These are phyloP conservation scores for Egretta garzetta DNA, from an alignment of 2,113 vertebrate genomes.

Conservation along the genomic window DNA sequence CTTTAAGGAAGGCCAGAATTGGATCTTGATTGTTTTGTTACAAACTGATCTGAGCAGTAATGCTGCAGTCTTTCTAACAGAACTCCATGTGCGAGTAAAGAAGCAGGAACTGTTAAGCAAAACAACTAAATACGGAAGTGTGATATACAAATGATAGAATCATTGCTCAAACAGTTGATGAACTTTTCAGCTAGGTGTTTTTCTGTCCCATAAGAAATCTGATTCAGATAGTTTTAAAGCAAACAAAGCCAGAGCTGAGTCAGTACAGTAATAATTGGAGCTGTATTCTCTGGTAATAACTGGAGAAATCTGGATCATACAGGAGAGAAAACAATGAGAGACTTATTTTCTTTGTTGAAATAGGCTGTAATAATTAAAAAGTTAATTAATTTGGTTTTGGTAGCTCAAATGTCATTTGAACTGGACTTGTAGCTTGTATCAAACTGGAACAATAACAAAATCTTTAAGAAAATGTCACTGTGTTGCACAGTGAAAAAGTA, in stretches of 20 bases:
- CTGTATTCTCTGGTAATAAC: too few species aligned
- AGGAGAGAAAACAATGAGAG: background rate
- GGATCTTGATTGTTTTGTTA: background rate
- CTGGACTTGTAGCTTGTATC: background rate
- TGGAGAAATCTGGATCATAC: background rate
- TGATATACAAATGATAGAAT: background rate
- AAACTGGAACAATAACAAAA: background rate
- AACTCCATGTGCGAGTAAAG: background rate
- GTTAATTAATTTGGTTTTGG: background rate
- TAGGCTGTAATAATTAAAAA: background rate
- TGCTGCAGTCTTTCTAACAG: background rate
- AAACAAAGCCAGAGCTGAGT: background rate
- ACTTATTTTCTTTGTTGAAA: background rate
- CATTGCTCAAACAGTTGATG: background rate
- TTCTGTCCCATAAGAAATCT: background rate
- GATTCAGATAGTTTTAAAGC: background rate
- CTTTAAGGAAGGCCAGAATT: background rate
- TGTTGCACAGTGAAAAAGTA: background rate
- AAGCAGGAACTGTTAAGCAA: background rate
- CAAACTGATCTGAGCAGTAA: background rate
- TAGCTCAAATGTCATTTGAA: background rate
- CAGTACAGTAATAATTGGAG: background rate
- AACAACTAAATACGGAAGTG: background rate
- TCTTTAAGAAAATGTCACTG: background rate
- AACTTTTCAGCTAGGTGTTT: background rate